Evolutionary conservation across 1,140 invertebrate species (phyloP), one percentile per base, ranked within the genome.

Genomic region (Drosophila leontia): DNA sequence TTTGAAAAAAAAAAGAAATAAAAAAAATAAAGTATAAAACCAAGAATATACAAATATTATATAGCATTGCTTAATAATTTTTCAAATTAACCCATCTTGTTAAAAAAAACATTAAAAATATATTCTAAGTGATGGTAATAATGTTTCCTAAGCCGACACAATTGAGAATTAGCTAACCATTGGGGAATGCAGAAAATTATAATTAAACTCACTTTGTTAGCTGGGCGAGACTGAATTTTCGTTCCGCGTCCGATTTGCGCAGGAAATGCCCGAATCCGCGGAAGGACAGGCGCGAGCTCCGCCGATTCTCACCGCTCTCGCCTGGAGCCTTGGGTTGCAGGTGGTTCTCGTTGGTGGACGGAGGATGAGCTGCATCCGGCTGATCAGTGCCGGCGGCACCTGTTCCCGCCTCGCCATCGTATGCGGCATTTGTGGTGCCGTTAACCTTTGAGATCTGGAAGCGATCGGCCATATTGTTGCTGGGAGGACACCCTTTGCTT

Each of bases 161-260:
- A 8, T 39, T 29, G 15, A 11, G 11, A 53, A 35, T 34, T 35
- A 19, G 7, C 17, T 23, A 55, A 39, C 7, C 19, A 0, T 3
- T 37, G 13, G n/a, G 44, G 37, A 78, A 70, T 57, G 63, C 74
- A 55, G 61, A 7, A 45, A 67, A 75, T 59, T 34, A 0, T 23
- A 58, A 56, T 45, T 53, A 9, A 45, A 88, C 88, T 70, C 65
- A 92, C 91, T 83, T 92, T 58, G 91, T 92, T 39, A 92, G 71
- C 60, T 92, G 91, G 17, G 91, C 91, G 68, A 92, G 77, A 58
- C 91, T 92, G 41, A 91, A 92, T 62, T 92, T 92, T 5, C 91
- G 81, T 23, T 91, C 91, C 26, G 86, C 75, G 32, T 92, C 84
- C 5, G 82, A 85, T 64, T 91, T 92, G 9, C 87, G 69, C 51